Conservation (phyloP, 2,888 invertebrate genomes). For the Polietes domitor region DNA sequence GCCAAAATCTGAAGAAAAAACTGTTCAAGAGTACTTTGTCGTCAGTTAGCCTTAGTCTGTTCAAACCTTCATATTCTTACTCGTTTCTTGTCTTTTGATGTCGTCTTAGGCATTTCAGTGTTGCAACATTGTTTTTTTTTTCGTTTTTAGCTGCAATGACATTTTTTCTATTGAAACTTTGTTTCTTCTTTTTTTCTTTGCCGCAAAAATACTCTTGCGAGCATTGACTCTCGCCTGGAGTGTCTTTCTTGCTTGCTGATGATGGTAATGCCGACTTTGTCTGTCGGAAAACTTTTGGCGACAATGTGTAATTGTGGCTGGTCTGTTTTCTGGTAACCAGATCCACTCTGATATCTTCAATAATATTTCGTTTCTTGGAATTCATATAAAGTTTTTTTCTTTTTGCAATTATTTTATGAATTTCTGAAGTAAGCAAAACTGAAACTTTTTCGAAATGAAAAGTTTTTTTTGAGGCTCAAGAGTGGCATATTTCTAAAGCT, state of each 20-base stretch:
- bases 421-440: neutral
- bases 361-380: conserved; percentile 12
- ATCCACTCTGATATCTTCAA: neutral
- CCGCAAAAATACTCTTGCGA: neutral
- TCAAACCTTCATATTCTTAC: no score
- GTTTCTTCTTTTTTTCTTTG: neutral
- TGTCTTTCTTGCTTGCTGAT: neutral
- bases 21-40: no score
- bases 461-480: no score
- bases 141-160: conserved; percentile 57
- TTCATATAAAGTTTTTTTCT: neutral
- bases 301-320: neutral
- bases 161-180: conserved; percentile 31
- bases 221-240: conserved; percentile 23
- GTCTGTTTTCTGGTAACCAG: neutral
- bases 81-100: no score
- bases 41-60: no score
- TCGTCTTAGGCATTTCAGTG: neutral
- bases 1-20: conserved; percentile 4
- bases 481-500: no score
- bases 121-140: neutral
- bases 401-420: neutral
- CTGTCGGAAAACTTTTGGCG: conserved; percentile 1
- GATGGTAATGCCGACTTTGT: neutral
- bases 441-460: no score